phyloP scores from a whole-genome alignment of 2,113 vertebrate genomes.

The Neogale vison region DNA sequence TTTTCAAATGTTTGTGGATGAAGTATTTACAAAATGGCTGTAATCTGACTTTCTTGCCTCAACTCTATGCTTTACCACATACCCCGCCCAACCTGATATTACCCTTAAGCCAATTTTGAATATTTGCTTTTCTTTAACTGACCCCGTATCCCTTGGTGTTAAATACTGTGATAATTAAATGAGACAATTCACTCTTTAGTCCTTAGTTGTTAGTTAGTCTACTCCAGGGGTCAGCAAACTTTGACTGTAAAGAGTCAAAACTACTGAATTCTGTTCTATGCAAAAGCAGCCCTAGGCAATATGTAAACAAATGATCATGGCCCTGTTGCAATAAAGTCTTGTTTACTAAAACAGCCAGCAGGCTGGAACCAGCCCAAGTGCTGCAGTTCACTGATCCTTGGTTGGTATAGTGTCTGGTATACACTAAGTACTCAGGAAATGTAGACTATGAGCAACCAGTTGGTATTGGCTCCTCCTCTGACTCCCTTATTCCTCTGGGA shows the following conservation, averaged over 20 bases:
- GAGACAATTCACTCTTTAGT: background rate
- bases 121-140: background rate
- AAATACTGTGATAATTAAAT: background rate
- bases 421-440: background rate
- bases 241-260: background rate
- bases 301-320: background rate
- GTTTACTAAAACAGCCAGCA: background rate
- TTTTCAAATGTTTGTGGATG: background rate
- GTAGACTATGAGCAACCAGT: background rate
- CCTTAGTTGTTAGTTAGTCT: background rate
- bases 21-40: background rate
- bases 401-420: background rate
- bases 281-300: background rate
- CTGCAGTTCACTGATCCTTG: background rate
- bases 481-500: background rate
- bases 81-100: background rate
- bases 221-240: background rate
- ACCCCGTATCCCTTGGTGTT: background rate
- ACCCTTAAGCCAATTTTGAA: background rate
- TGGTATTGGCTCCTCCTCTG: background rate
- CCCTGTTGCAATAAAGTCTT: background rate
- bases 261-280: background rate
- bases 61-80: background rate
- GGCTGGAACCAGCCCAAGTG: background rate
- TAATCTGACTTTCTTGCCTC: background rate